Evolutionary conservation across 2,888 invertebrate genomes (phyloP).

Genomic region (Diaperis boleti): DNA sequence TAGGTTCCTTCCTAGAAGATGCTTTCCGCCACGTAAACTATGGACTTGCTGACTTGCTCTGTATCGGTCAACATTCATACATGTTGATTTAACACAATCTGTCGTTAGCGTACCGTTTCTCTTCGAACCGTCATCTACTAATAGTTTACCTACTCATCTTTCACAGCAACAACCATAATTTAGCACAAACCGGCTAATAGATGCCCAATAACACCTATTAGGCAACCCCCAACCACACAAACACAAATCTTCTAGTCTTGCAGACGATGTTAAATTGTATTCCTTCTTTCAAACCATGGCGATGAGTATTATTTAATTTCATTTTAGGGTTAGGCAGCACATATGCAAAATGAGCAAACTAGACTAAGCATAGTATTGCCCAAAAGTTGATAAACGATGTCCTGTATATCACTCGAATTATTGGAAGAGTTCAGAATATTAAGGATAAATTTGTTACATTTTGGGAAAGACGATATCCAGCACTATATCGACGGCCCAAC

Average conservation of each 20-base stretch:
- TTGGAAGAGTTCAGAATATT: too few species aligned
- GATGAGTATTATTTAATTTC: too few species aligned
- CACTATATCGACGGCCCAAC: too few species aligned
- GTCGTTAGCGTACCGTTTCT: constrained; percentile 39
- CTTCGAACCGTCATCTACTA: constrained; percentile 20
- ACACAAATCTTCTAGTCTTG: too few species aligned
- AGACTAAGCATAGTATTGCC: too few species aligned
- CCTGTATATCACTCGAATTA: too few species aligned
- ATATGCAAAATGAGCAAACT: not conserved
- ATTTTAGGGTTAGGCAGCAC: not conserved
- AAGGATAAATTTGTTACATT: too few species aligned
- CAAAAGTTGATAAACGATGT: too few species aligned
- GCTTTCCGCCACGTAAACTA: constrained; percentile 37
- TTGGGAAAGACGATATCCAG: too few species aligned
- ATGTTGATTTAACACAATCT: constrained; percentile 44
- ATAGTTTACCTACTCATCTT: constrained; percentile 28
- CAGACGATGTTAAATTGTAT: too few species aligned
- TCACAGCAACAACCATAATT: constrained; percentile 28
- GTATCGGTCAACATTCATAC: constrained; percentile 43
- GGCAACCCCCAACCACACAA: constrained; percentile 18
- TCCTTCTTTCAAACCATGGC: too few species aligned
- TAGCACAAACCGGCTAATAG: constrained; percentile 30
- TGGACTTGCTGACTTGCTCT: constrained; percentile 37
- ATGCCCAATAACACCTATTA: constrained; percentile 28
- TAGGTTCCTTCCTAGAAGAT: constrained; percentile 43